Evolutionary conservation across 2,888 invertebrate species (phyloP), one percentile per base, ranked within the genome.

Genomic region (Dinocampus coccinellae): DNA sequence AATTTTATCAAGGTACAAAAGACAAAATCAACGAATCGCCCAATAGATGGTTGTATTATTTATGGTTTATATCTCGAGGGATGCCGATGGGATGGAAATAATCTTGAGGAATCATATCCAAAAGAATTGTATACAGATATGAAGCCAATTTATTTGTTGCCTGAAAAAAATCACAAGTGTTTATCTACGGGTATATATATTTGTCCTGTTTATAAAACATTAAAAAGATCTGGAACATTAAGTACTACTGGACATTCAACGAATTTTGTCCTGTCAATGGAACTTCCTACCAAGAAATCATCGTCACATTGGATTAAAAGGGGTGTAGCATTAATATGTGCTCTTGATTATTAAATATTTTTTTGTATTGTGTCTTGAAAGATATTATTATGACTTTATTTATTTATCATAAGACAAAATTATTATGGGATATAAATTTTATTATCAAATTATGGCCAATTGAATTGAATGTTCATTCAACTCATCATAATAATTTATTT

Each of bases 31-130:
- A 75, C 77, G 0, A 87, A 88, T 78, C 86, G 89, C 76, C 90
- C 90, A 0, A 86, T 84, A 0, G 91, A 92, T 80, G 93, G 93
- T 0, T 92, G 92, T 76, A 91, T 90, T 74, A 90, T 93, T 55
- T 89, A 91, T 69, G 93, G 93, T 0, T 83, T 95, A 72, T 95
- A 89, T 85, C 84, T 95, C 63, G 95, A 95, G 85, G 95, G 95
- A 0, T 93, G 93, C n/a, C 89, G 93, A 52, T 95, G 94, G 94
- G 92, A 93, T 83, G 81, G 80, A 34, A 79, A 84, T 58, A 85
- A 89, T 0, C 86, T 93, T 0, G 90, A 90, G 39, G 93, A 93
- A 83, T 92, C 92, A 57, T 82, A 87, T 0, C 90, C 92, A 0
- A 93, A 93, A 82, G 92, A 95, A 80, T 88, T 95, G 39, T 91